phyloP scores from a whole-genome alignment of 2,888 invertebrate genomes.

The Rhingia rostrata region DNA sequence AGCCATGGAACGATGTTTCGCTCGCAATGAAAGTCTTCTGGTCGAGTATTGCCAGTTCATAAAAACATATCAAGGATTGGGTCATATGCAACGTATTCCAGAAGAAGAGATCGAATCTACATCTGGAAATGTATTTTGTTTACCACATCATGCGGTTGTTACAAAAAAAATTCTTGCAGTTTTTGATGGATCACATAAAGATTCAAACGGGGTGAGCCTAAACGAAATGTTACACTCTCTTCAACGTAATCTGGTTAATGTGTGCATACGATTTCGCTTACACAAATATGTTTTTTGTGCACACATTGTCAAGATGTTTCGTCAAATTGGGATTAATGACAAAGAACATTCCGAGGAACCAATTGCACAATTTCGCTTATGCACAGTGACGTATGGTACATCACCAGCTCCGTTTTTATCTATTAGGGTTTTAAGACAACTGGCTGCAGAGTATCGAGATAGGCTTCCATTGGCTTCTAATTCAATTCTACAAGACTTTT shows the following conservation, averaged over 20 bases:
- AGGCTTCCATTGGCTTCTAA: neutral
- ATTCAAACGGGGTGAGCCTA: too few relatives aligned
- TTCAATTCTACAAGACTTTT: neutral
- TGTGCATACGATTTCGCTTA: too few relatives aligned
- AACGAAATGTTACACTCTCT: too few relatives aligned
- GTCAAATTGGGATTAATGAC: too few relatives aligned
- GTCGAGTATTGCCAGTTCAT: neutral
- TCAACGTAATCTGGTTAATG: too few relatives aligned
- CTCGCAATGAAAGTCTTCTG: neutral
- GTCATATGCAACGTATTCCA: constrained; percentile 3
- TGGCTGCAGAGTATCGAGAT: neutral
- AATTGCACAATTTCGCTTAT: neutral
- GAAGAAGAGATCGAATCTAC: neutral
- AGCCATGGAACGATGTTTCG: constrained; percentile 8
- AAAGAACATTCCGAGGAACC: neutral
- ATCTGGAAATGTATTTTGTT: too few relatives aligned
- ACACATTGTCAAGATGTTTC: too few relatives aligned
- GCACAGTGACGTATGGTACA: neutral
- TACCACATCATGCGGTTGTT: too few relatives aligned
- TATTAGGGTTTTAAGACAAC: neutral
- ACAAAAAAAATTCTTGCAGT: too few relatives aligned
- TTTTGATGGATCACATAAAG: too few relatives aligned
- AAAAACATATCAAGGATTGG: neutral
- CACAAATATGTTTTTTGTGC: too few relatives aligned
- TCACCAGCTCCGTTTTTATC: neutral